phyloP scores from a whole-genome alignment of 2,888 invertebrate species.

The Autographa pulchrina region DNA sequence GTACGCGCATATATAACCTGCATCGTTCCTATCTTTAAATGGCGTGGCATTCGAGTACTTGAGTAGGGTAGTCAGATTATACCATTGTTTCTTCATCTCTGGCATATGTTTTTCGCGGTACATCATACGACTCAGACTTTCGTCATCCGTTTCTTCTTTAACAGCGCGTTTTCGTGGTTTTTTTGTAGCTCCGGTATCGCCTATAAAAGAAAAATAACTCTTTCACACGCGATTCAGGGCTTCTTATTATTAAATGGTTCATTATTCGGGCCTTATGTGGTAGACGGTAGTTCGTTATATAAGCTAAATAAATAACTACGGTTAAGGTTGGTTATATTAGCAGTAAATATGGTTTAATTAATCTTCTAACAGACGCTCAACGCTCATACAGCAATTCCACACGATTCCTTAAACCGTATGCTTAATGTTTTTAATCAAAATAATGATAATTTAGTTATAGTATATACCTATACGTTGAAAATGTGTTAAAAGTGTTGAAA shows the following conservation, averaged over 20 bases:
- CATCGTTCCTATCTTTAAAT: conserved; percentile 83
- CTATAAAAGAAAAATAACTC: conserved; percentile 87
- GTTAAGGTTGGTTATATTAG: too few species aligned
- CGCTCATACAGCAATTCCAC: too few species aligned
- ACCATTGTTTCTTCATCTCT: conserved; percentile 85
- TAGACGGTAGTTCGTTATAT: background rate
- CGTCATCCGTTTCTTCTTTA: conserved; percentile 72
- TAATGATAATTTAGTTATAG: too few species aligned
- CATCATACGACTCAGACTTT: conserved; percentile 65
- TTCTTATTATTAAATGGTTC: conserved; percentile 58
- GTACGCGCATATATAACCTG: conserved; percentile 84
- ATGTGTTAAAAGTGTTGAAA: too few species aligned
- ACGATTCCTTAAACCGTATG: too few species aligned
- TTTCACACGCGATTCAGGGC: conserved; percentile 76
- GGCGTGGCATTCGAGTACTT: conserved; percentile 83
- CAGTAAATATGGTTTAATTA: too few species aligned
- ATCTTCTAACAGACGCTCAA: too few species aligned
- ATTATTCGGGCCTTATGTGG: conserved; percentile 7
- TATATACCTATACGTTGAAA: too few species aligned
- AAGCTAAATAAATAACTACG: background rate
- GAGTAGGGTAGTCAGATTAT: conserved; percentile 81
- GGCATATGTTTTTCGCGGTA: conserved; percentile 75
- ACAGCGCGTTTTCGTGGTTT: conserved; percentile 75
- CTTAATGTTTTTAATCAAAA: too few species aligned
- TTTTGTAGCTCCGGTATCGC: conserved; percentile 80